phyloP scores from a whole-genome alignment of 1,140 invertebrate species.

The Drosophila littoralis region DNA sequence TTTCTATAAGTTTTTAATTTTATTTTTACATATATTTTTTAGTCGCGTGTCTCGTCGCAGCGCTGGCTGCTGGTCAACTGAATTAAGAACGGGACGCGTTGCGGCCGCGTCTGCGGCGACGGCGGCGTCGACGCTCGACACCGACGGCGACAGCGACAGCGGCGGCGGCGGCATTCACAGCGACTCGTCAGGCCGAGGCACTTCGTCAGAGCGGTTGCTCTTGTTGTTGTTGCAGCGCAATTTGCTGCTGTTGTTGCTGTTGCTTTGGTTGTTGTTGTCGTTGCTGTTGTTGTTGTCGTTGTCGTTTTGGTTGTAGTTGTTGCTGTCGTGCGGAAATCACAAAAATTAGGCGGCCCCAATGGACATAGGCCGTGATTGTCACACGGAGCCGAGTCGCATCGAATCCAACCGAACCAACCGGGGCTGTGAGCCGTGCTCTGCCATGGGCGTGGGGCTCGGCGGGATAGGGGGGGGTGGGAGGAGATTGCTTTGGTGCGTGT shows the following conservation, averaged over 20 bases:
- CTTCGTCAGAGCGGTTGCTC: conserved; percentile 30
- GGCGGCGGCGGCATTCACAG: conserved; percentile 17
- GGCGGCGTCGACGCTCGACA: conserved; percentile 32
- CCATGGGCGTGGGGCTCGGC: background rate
- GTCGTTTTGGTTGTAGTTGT: conserved; percentile 36
- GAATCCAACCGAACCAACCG: conserved; percentile 6
- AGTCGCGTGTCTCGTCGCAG: conserved; percentile 76
- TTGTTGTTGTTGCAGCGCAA: conserved; percentile 1
- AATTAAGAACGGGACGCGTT: conserved; percentile 77
- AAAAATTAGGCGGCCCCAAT: conserved; percentile 73
- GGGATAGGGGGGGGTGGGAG: background rate
- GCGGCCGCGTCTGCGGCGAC: conserved; percentile 49
- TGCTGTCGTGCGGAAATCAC: conserved; percentile 69
- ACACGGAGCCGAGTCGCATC: conserved; percentile 32
- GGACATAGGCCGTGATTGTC: conserved; percentile 59
- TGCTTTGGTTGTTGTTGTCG: conserved; percentile 41
- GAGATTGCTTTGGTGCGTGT: conserved; percentile 2
- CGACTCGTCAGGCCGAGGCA: conserved; percentile 61
- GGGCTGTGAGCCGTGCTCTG: background rate
- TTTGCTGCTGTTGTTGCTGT: conserved; percentile 18
- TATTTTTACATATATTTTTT: conserved; percentile 28
- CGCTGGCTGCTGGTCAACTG: conserved; percentile 83
- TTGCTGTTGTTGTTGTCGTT: conserved; percentile 45
- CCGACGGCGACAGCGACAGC: conserved; percentile 23
- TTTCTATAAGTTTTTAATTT: conserved; percentile 3